Evolutionary conservation across 1,140 invertebrate genomes (phyloP), one percentile per base, ranked within the genome.

Genomic region (Mactra quadrangularis): DNA sequence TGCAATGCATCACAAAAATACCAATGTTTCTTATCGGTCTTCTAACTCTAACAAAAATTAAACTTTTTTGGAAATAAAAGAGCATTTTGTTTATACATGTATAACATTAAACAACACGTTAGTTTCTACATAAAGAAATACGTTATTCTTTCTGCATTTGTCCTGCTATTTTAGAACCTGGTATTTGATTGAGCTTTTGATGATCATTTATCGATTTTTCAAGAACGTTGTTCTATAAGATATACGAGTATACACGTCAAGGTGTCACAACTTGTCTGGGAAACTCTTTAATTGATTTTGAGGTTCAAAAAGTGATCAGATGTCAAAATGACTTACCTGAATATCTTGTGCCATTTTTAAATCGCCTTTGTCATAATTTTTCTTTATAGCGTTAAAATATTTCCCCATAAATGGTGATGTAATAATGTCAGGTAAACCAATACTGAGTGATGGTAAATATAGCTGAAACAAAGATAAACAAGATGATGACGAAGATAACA

Each of bases 341-440:
- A 27, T n/a, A 31, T 41, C 33, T 52, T 72, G 52, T 13, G 78
- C 78, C 13, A 31, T 27, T 35, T 62, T 52, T 9, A 59, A 29
- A 29, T 82, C 57, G 1, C 68, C 57, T 13, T 45, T 62, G 2
- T 41, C 31, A 52, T 72, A 71, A 7, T 7, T 38, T 4, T 33
- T 22, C 27, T 62, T 60, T 1, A 82, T 60, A n/a, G 47, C 52
- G 41, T 62, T 59, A 50, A 82, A 82, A 19, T 57, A 50, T 52
- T 57, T 60, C 9, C 78, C 78, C 41, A 82, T 22, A 19, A 60
- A 71, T 3, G 78, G 66, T 1, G 57, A 45, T 33, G 78, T 71
- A 15, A 82, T 82, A 25, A 71, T 33, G 29, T 72, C 78, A 19
- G 52, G 52, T 9, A 82, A 57, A 27, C 78, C 78, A 25, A 82